Percentiles rank a stretch among this genome's conserved stretches.
Evolutionary conservation across 2,797 vertebrate genomes (phyloP).

Genomic region (Anguilla megastoma): DNA sequence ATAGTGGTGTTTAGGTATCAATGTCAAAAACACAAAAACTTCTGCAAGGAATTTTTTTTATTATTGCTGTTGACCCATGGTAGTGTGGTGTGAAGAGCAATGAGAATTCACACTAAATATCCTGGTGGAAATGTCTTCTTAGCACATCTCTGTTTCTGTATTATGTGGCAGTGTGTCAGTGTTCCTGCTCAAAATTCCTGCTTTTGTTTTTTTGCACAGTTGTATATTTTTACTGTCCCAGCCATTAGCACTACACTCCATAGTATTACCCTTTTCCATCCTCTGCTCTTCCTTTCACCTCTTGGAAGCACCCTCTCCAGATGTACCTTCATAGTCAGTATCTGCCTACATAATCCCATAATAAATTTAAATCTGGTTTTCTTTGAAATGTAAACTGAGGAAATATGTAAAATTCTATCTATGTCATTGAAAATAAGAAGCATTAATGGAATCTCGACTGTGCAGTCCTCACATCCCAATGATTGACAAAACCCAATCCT

Average conservation of each 20-base stretch:
- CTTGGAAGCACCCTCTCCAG: neutral
- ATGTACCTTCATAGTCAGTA: neutral
- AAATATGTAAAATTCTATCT: neutral
- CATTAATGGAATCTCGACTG: neutral
- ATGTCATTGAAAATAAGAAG: neutral
- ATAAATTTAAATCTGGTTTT: neutral
- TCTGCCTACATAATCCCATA: neutral
- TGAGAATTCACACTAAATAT: neutral
- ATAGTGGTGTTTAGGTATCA: neutral
- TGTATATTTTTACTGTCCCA: neutral
- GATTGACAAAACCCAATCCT: neutral
- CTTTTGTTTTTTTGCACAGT: neutral
- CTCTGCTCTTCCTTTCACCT: neutral
- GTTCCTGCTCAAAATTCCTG: neutral
- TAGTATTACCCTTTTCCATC: constrained; percentile 12
- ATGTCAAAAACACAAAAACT: neutral
- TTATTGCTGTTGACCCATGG: neutral
- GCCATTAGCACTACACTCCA: constrained; percentile 28
- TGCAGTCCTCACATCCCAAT: neutral
- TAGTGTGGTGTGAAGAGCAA: neutral
- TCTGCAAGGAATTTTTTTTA: neutral
- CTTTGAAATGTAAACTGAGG: neutral
- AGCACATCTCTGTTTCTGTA: neutral
- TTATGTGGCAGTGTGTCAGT: neutral
- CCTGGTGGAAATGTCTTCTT: neutral